Evolutionary conservation across 2,113 vertebrate genomes (phyloP), one percentile per base, ranked within the genome.

Genomic region (Vireo altiloquus): DNA sequence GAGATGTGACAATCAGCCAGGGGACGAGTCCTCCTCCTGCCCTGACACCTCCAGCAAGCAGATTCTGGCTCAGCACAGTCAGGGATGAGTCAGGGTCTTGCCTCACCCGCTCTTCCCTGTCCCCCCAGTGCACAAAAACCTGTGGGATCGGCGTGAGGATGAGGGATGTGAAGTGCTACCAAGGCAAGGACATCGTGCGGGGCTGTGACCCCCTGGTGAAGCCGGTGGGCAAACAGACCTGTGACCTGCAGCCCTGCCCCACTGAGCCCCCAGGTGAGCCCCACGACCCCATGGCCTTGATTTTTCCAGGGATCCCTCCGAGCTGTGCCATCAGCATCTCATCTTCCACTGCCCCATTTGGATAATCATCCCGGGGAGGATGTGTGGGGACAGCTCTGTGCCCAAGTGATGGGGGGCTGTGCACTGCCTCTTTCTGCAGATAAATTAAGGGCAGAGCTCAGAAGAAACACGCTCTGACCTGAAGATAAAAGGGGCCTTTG

Each of bases 141-240:
- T 99, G 99, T 0, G 99, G 99, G 3, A 98, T 98, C 3, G 99
- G 99, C 0, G 98, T 99, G 93, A 92, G 99, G 91, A 99, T 99
- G 99, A 97, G 99, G 7, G 99, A 99, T 1, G 99, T 99, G 65
- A 99, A 99, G 94, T 99, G 99, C 87, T 99, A 99, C 97, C 99
- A 99, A 95, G 99, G 98, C 28, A 97, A 98, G 19, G 99, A 99
- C 97, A 97, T 99, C 7, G 99, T 99, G 39, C 98, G 99, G 5
- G 99, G 99, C 83, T 99, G 99, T 0, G 99, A 99, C 97, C 98
- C 99, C 0, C 98, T 99, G 77, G 98, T 99, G 95, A 99, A 99
- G 84, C 99, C 99, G 0, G 98, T 99, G 5, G 98, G 98, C 94
- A 99, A 99, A 63, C 99, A 99, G 97, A 99, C 99, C 56, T 99